phyloP scores from a whole-genome alignment of 2,797 vertebrate species.

The Cossypha polioptera region DNA sequence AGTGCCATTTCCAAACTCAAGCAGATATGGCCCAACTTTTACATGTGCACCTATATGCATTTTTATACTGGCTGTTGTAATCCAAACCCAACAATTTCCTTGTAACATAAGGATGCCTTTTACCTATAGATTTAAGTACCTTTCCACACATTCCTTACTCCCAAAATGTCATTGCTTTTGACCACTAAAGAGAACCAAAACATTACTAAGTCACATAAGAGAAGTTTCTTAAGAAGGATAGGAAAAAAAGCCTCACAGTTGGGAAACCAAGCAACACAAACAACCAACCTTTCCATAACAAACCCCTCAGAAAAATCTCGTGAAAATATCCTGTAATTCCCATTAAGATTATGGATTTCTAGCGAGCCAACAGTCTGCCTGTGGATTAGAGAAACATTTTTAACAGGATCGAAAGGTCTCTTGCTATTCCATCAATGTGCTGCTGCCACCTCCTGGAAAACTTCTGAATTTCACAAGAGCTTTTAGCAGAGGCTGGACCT shows the following conservation, averaged over 20 bases:
- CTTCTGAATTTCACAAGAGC: not conserved
- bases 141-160: not conserved
- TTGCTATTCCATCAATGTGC: not conserved
- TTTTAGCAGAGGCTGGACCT: not conserved
- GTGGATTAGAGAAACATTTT: not conserved
- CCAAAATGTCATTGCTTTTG: not conserved
- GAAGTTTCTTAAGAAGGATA: not conserved
- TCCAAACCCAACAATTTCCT: not conserved
- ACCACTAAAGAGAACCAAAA: not conserved
- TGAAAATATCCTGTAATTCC: not conserved
- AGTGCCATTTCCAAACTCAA: not conserved
- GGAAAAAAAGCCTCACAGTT: not conserved
- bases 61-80: not conserved
- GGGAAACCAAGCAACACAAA: not conserved
- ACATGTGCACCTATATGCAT: accelerated
- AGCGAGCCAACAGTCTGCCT: not conserved
- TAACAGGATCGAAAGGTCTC: not conserved
- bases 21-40: not conserved
- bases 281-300: not conserved
- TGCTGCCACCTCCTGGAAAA: constrained; percentile 77
- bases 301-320: not conserved
- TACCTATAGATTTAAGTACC: not conserved
- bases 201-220: not conserved
- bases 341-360: not conserved
- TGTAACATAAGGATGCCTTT: not conserved